phyloP scores from a whole-genome alignment of 2,888 invertebrate genomes.

The Torymus tubicola region DNA sequence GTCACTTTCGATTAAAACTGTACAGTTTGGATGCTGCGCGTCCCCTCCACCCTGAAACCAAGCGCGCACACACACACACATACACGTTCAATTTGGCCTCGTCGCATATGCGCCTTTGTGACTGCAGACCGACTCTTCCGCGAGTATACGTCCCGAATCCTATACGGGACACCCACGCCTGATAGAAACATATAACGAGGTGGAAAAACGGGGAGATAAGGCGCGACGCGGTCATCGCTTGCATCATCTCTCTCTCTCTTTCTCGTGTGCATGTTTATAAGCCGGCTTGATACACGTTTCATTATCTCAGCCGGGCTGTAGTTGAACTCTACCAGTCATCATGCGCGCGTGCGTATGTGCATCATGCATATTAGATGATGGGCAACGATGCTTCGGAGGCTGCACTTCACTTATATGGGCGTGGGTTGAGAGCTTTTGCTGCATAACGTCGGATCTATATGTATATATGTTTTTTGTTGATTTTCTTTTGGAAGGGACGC shows the following conservation, averaged over 20 bases:
- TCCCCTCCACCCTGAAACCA: neutral
- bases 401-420: slow-evolving; percentile 19
- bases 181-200: slow-evolving; percentile 43
- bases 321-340: slow-evolving; percentile 26
- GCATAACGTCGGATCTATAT: no score
- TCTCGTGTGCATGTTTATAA: neutral
- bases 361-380: slow-evolving; percentile 36
- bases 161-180: slow-evolving; percentile 31
- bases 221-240: slow-evolving; percentile 30
- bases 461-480: neutral
- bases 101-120: slow-evolving; percentile 28
- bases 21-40: neutral
- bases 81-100: slow-evolving; percentile 6
- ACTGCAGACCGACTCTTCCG: slow-evolving; percentile 30
- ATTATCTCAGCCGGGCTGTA: slow-evolving; percentile 16
- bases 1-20: slow-evolving; percentile 43
- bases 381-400: neutral
- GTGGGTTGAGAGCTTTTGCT: no score
- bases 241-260: slow-evolving; percentile 28
- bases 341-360: neutral
- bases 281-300: slow-evolving; percentile 24
- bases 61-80: no score
- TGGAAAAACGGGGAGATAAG: slow-evolving; percentile 45
- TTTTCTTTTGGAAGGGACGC: neutral
- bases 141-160: slow-evolving; percentile 12